phyloP scores from a whole-genome alignment of 2,113 vertebrate genomes.

The Stigmatopora nigra region DNA sequence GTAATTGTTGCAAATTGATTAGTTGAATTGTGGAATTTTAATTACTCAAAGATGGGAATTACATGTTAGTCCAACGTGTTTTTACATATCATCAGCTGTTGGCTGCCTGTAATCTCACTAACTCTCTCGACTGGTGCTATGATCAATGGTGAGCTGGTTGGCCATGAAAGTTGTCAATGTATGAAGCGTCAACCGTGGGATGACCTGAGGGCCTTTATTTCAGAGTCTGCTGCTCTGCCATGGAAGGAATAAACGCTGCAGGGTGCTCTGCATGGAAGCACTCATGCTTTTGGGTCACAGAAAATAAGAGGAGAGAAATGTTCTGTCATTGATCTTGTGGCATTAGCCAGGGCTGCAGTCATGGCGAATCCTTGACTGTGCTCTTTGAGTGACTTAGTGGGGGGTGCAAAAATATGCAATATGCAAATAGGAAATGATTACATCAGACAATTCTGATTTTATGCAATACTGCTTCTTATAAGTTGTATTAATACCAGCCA shows the following conservation, averaged over 20 bases:
- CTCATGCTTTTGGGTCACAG: conserved; percentile 53
- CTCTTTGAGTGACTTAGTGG: conserved; percentile 13
- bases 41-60: conserved; percentile 12
- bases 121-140: conserved; percentile 21
- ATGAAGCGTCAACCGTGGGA: conserved; percentile 22
- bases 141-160: conserved; percentile 24
- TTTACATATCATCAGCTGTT: conserved; percentile 43
- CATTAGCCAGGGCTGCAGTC: conserved; percentile 47
- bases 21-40: conserved; percentile 28
- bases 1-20: conserved; percentile 24
- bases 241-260: conserved; percentile 39
- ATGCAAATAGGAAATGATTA: too few relatives aligned
- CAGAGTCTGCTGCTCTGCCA: conserved; percentile 43
- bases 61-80: conserved; percentile 25
- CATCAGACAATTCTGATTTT: too few relatives aligned
- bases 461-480: too few relatives aligned
- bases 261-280: conserved; percentile 33
- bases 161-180: conserved; percentile 10
- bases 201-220: conserved; percentile 43
- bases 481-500: too few relatives aligned
- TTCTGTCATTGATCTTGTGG: conserved; percentile 61
- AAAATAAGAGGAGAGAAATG: conserved; percentile 24
- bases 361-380: conserved; percentile 42
- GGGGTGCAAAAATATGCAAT: conserved; percentile 14
- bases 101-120: conserved; percentile 40